A percentile compares a stretch with the other conserved stretches of the same genome.
These are phyloP conservation scores for Apamea epomidion DNA, from an alignment of 2,888 invertebrate species.

Conservation along the genomic window DNA sequence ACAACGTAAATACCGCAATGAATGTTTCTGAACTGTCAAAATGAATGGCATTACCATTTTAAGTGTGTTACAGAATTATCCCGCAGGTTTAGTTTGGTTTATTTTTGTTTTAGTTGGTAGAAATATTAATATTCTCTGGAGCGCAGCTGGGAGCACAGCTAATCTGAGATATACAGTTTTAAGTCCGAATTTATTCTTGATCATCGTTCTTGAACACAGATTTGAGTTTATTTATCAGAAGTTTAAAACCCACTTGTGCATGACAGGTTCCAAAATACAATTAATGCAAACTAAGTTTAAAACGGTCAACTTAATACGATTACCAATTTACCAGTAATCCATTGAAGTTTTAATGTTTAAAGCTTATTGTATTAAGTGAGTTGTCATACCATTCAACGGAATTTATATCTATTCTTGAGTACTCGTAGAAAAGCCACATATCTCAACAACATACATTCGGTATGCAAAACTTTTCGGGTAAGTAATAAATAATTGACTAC, in stretches of 20 bases:
- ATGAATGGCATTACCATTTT: not conserved
- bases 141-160: not conserved
- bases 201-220: not conserved
- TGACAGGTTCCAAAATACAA: conserved; percentile 21
- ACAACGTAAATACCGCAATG: not conserved
- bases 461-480: not conserved
- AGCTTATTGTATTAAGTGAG: conserved; percentile 14
- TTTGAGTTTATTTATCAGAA: not conserved
- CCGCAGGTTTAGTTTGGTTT: too few species aligned
- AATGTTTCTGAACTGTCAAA: not conserved
- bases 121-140: not conserved
- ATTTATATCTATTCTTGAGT: not conserved
- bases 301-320: conserved; percentile 8
- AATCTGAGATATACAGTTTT: not conserved
- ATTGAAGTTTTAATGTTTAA: not conserved
- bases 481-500: not conserved
- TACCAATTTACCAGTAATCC: not conserved
- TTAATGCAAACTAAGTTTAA: conserved; percentile 12
- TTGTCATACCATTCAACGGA: not conserved
- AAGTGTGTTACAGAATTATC: not conserved
- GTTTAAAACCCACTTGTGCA: not conserved
- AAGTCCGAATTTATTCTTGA: not conserved
- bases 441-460: not conserved
- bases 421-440: not conserved
- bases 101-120: not conserved